These are phyloP conservation scores for Hemicordylus capensis DNA, from an alignment of 2,113 vertebrate genomes.

Conservation along the genomic window DNA sequence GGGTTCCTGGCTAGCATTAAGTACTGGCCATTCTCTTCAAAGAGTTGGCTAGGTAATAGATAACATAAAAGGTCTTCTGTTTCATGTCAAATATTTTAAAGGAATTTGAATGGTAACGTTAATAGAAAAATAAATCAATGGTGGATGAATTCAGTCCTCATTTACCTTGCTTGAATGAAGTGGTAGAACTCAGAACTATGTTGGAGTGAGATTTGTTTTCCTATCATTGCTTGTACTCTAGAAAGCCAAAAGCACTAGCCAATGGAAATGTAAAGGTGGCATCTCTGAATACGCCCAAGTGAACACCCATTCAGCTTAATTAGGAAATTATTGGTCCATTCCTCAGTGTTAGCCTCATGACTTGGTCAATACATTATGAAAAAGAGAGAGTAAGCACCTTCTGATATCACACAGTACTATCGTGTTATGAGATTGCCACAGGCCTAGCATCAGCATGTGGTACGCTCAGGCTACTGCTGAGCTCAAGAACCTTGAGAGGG, in stretches of 20 bases:
- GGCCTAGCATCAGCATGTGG: too few relatives aligned
- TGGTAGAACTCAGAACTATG: neutral
- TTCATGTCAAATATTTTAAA: conserved; percentile 12
- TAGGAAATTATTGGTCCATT: neutral
- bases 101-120: neutral
- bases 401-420: neutral
- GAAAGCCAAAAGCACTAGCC: neutral
- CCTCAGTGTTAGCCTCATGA: too few relatives aligned
- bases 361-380: neutral
- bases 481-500: too few relatives aligned
- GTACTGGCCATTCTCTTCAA: neutral
- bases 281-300: neutral
- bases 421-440: neutral
- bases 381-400: neutral
- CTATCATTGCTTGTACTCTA: neutral
- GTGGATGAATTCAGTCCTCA: conserved; percentile 5
- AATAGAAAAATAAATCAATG: neutral
- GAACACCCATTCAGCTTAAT: neutral
- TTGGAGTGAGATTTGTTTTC: neutral
- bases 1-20: conserved; percentile 23
- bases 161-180: neutral
- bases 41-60: neutral
- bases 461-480: too few relatives aligned
- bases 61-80: neutral
- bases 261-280: neutral